A percentile compares a stretch with the other conserved stretches of the same genome.
Evolutionary conservation across 1,140 invertebrate genomes (phyloP).

Genomic region (Charaxes varanes): DNA sequence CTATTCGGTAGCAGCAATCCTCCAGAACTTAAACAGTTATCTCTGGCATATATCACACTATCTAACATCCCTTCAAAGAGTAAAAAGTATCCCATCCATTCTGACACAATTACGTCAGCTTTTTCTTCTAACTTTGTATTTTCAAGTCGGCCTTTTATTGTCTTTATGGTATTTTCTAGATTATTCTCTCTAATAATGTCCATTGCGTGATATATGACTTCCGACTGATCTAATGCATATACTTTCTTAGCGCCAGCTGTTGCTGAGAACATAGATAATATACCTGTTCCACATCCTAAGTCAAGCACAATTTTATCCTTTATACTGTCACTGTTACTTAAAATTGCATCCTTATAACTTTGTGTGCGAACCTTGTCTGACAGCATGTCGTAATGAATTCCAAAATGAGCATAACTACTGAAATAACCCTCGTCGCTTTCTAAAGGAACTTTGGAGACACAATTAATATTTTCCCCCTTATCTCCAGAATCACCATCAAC

Average conservation of each 20-base stretch:
- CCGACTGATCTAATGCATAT: slow-evolving; percentile 94
- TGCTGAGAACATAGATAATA: slow-evolving; percentile 96
- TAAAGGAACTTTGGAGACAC: slow-evolving; percentile 69
- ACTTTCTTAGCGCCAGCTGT: slow-evolving; percentile 93
- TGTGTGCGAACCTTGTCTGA: slow-evolving; percentile 93
- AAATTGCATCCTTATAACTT: slow-evolving; percentile 95
- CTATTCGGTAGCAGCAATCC: slow-evolving; percentile 90
- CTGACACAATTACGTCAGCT: slow-evolving; percentile 97
- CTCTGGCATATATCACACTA: slow-evolving; percentile 91
- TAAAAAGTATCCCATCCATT: slow-evolving; percentile 99
- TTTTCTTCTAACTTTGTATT: slow-evolving; percentile 89
- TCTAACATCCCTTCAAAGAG: slow-evolving; percentile 99
- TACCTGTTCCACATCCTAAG: slow-evolving; percentile 95
- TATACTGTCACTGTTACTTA: slow-evolving; percentile 83
- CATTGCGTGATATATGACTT: slow-evolving; percentile 87
- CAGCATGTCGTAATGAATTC: slow-evolving; percentile 97
- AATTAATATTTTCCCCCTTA: slow-evolving; percentile 47
- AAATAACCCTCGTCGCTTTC: slow-evolving; percentile 89
- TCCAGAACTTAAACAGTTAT: slow-evolving; percentile 87
- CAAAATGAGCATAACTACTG: slow-evolving; percentile 96
- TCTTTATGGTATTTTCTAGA: slow-evolving; percentile 76
- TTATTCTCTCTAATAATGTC: slow-evolving; percentile 86
- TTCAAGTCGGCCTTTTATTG: slow-evolving; percentile 90
- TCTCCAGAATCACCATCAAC: slow-evolving; percentile 57
- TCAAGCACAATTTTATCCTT: slow-evolving; percentile 91